These are phyloP conservation scores for Coregonus ussuriensis DNA, from an alignment of 2,797 vertebrate species.

Conservation along the genomic window DNA sequence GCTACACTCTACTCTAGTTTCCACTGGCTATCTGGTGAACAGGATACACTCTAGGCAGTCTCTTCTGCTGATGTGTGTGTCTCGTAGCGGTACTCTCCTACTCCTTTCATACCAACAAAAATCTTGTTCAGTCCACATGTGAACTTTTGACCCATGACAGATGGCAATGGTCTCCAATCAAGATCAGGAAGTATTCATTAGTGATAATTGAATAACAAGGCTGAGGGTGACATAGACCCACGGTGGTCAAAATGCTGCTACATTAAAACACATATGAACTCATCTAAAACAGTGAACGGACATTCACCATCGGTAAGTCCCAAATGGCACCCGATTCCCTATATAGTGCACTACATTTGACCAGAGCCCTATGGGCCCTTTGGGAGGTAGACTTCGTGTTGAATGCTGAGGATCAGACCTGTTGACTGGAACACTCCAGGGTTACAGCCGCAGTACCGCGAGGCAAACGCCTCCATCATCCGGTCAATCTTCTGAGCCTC, in stretches of 20 bases:
- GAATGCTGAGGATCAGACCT: slow-evolving; percentile 72
- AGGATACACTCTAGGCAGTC: no score
- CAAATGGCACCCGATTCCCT: background rate
- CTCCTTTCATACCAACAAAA: no score
- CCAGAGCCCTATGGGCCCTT: background rate
- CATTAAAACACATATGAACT: no score
- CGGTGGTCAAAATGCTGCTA: no score
- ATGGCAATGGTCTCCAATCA: background rate
- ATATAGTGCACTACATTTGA: background rate
- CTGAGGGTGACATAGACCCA: no score
- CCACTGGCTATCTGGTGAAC: no score
- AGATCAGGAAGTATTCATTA: background rate
- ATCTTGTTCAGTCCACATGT: background rate
- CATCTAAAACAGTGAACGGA: no score
- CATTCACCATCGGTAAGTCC: no score
- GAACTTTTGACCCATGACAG: background rate
- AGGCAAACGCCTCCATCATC: slow-evolving; percentile 98
- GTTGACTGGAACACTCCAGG: slow-evolving; percentile 97
- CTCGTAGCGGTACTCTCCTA: no score
- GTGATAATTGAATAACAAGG: background rate
- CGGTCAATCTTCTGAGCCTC: slow-evolving; percentile 98
- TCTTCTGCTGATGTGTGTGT: no score
- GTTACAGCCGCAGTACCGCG: slow-evolving; percentile 96
- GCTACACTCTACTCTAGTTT: no score
- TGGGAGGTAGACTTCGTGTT: background rate